These are phyloP conservation scores for Myodes glareolus DNA, from an alignment of 2,113 vertebrate genomes.

Conservation along the genomic window DNA sequence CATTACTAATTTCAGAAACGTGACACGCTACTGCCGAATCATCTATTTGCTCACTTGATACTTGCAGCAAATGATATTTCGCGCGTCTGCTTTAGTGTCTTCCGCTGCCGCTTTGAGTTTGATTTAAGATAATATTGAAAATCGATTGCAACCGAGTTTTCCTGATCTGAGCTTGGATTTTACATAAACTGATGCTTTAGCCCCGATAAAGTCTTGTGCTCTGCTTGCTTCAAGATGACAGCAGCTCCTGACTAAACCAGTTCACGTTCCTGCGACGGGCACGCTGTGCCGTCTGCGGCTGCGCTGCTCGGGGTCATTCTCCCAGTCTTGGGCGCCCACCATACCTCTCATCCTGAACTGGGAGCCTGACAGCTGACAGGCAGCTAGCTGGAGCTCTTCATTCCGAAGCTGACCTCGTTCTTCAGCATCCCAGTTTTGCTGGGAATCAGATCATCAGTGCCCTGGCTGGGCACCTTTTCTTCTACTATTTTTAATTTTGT, in stretches of 20 bases:
- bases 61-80: neutral
- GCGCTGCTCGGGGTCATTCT: slow-evolving; percentile 23
- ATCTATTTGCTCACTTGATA: slow-evolving; percentile 19
- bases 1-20: slow-evolving; percentile 27
- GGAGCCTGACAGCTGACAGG: slow-evolving; percentile 33
- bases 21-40: neutral
- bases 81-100: neutral
- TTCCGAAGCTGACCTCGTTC: slow-evolving; percentile 50
- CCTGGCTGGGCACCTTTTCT: neutral
- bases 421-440: slow-evolving; percentile 44
- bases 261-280: neutral
- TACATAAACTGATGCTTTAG: neutral
- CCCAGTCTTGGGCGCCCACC: slow-evolving; percentile 7
- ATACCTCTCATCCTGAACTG: slow-evolving; percentile 50
- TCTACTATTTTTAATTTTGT: slow-evolving; percentile 41
- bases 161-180: slow-evolving; percentile 25
- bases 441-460: slow-evolving; percentile 13
- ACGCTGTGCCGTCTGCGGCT: neutral
- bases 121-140: slow-evolving; percentile 40
- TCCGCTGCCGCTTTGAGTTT: neutral
- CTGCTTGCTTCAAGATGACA: neutral
- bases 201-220: slow-evolving; percentile 44
- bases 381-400: slow-evolving; percentile 42
- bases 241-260: neutral
- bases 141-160: slow-evolving; percentile 35